phyloP scores from a whole-genome alignment of 2,888 invertebrate species.

The Melipona beecheii region DNA sequence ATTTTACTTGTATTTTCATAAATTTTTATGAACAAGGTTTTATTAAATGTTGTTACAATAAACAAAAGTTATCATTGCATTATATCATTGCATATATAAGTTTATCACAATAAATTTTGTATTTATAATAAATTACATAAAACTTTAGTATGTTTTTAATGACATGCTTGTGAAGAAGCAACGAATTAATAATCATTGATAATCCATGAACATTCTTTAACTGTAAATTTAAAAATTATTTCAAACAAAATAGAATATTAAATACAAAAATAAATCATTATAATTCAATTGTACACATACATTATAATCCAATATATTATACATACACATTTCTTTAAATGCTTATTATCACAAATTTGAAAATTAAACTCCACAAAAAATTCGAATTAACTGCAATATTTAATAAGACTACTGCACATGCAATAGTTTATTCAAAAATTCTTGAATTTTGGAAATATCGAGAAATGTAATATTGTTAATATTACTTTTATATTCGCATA shows the following conservation, averaged over 20 bases:
- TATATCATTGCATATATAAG: conserved; percentile 1
- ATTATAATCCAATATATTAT: neutral
- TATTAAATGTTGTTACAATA: conserved; percentile 15
- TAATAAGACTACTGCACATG: neutral
- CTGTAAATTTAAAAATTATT: conserved; percentile 5
- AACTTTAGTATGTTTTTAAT: neutral
- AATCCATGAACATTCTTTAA: conserved; percentile 8
- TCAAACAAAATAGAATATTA: neutral
- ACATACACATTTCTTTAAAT: neutral
- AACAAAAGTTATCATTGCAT: conserved; percentile 21
- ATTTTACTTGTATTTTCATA: conserved; percentile 11
- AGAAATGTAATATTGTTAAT: conserved; percentile 1
- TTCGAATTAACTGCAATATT: neutral
- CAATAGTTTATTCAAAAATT: neutral
- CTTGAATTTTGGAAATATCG: neutral
- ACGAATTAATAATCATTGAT: neutral
- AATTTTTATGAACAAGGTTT: conserved; percentile 18
- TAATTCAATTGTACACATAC: neutral
- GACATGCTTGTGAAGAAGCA: conserved; percentile 17
- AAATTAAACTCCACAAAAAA: neutral
- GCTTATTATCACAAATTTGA: neutral
- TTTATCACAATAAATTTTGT: conserved; percentile 18
- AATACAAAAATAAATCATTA: conserved; percentile 16
- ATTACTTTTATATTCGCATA: neutral
- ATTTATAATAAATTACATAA: conserved; percentile 5